These are phyloP conservation scores for Rhamnusium bicolor DNA, from an alignment of 2,888 invertebrate species.

Conservation along the genomic window DNA sequence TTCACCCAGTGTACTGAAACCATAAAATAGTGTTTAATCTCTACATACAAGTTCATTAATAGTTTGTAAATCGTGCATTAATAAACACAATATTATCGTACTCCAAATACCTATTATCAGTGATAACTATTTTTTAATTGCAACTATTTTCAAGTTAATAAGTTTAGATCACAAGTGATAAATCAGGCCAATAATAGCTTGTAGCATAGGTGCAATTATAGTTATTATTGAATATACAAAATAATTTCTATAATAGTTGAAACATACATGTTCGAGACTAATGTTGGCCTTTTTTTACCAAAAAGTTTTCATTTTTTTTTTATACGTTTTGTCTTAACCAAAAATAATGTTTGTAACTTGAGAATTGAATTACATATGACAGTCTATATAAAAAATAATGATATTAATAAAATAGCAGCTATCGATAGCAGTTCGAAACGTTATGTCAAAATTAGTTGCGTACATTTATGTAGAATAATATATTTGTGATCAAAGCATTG, in stretches of 20 bases:
- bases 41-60: neutral
- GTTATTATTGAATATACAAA: conserved; percentile 40
- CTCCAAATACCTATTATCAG: conserved; percentile 16
- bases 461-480: too few relatives aligned
- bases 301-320: conserved; percentile 16
- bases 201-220: conserved; percentile 46
- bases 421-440: too few relatives aligned
- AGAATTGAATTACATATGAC: too few relatives aligned
- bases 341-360: too few relatives aligned
- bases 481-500: too few relatives aligned
- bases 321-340: neutral
- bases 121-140: conserved; percentile 33
- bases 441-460: too few relatives aligned
- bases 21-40: neutral
- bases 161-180: conserved; percentile 49
- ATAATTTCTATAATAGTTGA: conserved; percentile 41
- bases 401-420: too few relatives aligned
- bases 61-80: neutral
- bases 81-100: neutral
- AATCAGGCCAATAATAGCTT: conserved; percentile 52
- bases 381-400: too few relatives aligned
- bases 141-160: conserved; percentile 19
- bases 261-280: conserved; percentile 56
- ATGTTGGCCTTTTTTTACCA: conserved; percentile 47
- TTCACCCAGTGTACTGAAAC: too few relatives aligned